Conservation (phyloP, 2,113 vertebrate species). For the Oryzias celebensis region DNA sequence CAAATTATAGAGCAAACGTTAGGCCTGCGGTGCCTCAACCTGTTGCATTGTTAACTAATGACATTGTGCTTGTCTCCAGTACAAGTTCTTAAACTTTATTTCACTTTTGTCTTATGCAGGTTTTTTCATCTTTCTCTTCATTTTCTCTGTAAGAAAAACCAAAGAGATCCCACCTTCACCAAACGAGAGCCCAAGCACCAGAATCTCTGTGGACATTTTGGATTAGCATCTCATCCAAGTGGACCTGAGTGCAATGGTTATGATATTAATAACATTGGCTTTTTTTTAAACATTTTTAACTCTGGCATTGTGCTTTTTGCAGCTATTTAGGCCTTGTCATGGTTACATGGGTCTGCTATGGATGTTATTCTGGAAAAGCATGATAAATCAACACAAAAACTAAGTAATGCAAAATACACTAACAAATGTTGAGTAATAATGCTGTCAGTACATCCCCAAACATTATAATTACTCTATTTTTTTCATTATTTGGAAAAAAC, state of each 20-base stretch:
- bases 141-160: conserved; percentile 23
- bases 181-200: not conserved
- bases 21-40: not conserved
- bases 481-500: no score
- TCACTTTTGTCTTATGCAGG: conserved; percentile 26
- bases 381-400: no score
- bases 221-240: not conserved
- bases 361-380: no score
- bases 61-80: not conserved
- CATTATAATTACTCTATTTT: no score
- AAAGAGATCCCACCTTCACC: not conserved
- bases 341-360: no score
- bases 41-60: not conserved
- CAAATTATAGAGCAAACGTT: not conserved
- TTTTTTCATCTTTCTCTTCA: conserved; percentile 53
- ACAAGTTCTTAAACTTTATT: not conserved
- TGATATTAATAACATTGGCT: no score
- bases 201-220: not conserved
- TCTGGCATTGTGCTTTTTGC: no score
- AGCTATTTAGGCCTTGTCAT: no score
- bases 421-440: no score
- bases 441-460: no score
- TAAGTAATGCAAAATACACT: no score
- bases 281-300: no score
- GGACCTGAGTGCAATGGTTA: not conserved